Base-by-base conservation (phyloP, 2,888 invertebrate species). In the Cantharis rustica region DNA sequence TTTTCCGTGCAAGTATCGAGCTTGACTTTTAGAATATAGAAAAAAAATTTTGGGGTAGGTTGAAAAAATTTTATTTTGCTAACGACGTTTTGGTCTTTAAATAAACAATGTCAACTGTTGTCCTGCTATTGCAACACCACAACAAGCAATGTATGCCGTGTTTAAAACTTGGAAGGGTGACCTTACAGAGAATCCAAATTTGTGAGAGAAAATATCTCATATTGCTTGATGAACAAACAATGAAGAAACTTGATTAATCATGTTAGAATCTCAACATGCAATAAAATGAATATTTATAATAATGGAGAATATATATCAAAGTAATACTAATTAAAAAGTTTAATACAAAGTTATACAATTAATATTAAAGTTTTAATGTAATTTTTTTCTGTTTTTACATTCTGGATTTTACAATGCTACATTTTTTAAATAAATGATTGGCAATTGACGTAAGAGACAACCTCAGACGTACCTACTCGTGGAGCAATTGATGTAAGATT, bases 391-490 rank as follows among this genome's bases (percentile, higher is more conserved):
- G 11, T 47, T n/a, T n/a, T 47, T 47, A 47, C n/a, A 3, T 47
- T 47, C 47, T 47, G 47, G 47, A n/a, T 47, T 47, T 47, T 47
- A 47, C 47, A 47, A 47, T 47, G 47, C 47, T n/a, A 47, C 47
- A 47, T n/a, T 47, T 47, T 47, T 47, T 47, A 47, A 47, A 47
- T 16, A 66, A 66, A 17, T 69, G 69, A 69, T 69, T 69, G 69
- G 17, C 69, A 69, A 69, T 69, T 69, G 27, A 69, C 69, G 69
- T 69, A 69, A 69, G 31, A 69, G 47, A 66, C 64, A 66, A 66
- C 64, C 64, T 66, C 64, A 66, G 23, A 66, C 64, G 23, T 66
- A 66, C 20, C 47, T 47, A 16, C 64, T 66, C 64, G 64, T 66
- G 64, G 13, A 20, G 64, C 17, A 66, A 66, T 20, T 66, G 64